Conservation (phyloP, 92 coral and sea anemone species). For the Zoanthus sociatus region DNA sequence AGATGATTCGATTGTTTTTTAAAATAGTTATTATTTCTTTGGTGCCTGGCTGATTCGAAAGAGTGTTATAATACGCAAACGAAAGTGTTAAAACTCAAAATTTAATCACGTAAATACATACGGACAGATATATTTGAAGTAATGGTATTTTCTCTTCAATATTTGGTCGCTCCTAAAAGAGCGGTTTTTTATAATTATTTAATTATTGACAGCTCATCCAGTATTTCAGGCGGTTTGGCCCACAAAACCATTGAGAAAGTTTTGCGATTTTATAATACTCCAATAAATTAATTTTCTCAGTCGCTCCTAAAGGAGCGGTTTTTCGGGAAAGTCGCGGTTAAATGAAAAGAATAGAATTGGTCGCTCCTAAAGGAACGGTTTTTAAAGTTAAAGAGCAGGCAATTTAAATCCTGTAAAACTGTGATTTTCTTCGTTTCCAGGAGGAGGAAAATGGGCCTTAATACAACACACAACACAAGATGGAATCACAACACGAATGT, state of each 20-base stretch:
- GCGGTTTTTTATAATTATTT: background rate
- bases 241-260: background rate
- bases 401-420: too few relatives aligned
- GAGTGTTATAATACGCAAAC: too few relatives aligned
- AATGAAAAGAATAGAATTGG: background rate
- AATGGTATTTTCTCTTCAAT: background rate
- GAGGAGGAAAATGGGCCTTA: too few relatives aligned
- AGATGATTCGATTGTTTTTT: background rate
- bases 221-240: background rate
- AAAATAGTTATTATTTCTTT: too few relatives aligned
- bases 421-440: too few relatives aligned
- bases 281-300: background rate
- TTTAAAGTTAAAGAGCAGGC: too few relatives aligned
- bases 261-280: background rate
- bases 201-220: background rate
- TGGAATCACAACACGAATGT: too few relatives aligned
- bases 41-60: too few relatives aligned
- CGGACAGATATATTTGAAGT: background rate
- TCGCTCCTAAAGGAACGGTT: too few relatives aligned
- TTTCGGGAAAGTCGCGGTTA: too few relatives aligned
- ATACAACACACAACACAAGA: too few relatives aligned
- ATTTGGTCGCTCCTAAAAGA: constrained; percentile 7
- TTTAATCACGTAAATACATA: background rate
- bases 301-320: too few relatives aligned
- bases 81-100: background rate